Percentiles rank a stretch among this genome's conserved stretches.
Conservation (phyloP, 2,888 invertebrate genomes). For the Psococerastis gibbosa region DNA sequence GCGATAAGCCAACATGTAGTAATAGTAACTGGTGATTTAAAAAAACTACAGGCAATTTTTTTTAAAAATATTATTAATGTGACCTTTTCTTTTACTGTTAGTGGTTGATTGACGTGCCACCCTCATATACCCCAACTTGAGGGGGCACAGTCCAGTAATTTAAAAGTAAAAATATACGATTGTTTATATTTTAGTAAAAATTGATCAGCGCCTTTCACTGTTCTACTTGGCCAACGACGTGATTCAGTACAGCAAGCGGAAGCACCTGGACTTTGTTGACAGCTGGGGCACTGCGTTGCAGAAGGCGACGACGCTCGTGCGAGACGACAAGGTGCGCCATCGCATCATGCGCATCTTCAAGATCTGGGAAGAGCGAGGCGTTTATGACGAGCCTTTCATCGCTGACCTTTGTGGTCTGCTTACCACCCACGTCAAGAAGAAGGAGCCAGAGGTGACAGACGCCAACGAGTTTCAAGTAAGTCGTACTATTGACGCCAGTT, state of each 20-base stretch:
- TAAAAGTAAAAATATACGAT: constrained; percentile 5
- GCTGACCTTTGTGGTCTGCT: constrained; percentile 69
- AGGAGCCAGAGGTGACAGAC: constrained; percentile 33
- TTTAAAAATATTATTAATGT: too few relatives aligned
- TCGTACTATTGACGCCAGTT: too few relatives aligned
- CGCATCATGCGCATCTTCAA: constrained; percentile 79
- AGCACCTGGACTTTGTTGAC: constrained; percentile 76
- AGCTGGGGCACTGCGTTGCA: constrained; percentile 85
- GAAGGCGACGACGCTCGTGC: constrained; percentile 74
- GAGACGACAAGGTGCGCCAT: constrained; percentile 74
- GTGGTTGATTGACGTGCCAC: too few relatives aligned
- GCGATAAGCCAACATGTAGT: too few relatives aligned
- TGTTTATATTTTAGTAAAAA: constrained; percentile 37
- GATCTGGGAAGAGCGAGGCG: constrained; percentile 86
- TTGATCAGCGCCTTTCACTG: constrained; percentile 69
- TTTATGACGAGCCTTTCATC: constrained; percentile 79
- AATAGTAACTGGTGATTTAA: too few relatives aligned
- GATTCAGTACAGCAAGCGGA: constrained; percentile 87
- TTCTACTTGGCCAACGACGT: constrained; percentile 96
- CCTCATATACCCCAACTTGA: too few relatives aligned
- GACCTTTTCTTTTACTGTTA: too few relatives aligned
- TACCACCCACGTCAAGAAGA: constrained; percentile 52
- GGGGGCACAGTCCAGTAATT: too few relatives aligned
- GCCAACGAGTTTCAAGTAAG: constrained; percentile 49
- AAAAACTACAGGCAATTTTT: too few relatives aligned